Evolutionary conservation across 1,140 invertebrate genomes (phyloP), one percentile per base, ranked within the genome.

Genomic region (Trinorchestia longiramus): DNA sequence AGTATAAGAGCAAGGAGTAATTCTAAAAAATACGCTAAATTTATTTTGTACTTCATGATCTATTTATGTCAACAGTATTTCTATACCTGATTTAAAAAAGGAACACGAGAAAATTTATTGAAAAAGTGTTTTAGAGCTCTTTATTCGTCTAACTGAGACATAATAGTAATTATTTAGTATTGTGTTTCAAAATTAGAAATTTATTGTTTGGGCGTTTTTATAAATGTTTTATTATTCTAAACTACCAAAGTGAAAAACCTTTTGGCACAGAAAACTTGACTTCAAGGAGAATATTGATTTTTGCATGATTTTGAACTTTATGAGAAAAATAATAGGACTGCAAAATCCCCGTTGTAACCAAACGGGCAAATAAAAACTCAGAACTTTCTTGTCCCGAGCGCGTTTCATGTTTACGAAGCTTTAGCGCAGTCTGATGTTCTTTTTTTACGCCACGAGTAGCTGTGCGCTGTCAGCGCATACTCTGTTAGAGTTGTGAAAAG

Each of bases 401-500:
- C 28, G 36, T 77, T 36, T 1, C 28, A 36, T 36, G 62, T 77
- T 77, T 77, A 36, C 62, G 36, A 77, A 77, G 62, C 36, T 77
- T 77, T 77, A 36, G 8, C 62, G 62, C 11, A 77, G 11, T 28
- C 15, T 3, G 36, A 3, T 77, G 1, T 77, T 1, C 62, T 77
- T 77, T 77, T 77, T 77, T 77, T 77, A 36, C 62, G 28, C 36
- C 62, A 3, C 62, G 36, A 77, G 62, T 77, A 77, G 62, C 62
- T 23, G 62, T 77, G 62, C 62, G 62, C 62, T 77, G 15, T 15
- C 62, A 77, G 62, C 62, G 88, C 43, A 43, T 15, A 90, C 88
- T 90, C 6, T 17, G 88, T 42, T 90, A 90, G 41, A 42, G 88
- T 90, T 90, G 88, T 90, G 88, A 90, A 90, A 90, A 90, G 88